Evolutionary conservation across 2,113 vertebrate species (phyloP), one percentile per base, ranked within the genome.

Genomic region (Semicossyphus pulcher): DNA sequence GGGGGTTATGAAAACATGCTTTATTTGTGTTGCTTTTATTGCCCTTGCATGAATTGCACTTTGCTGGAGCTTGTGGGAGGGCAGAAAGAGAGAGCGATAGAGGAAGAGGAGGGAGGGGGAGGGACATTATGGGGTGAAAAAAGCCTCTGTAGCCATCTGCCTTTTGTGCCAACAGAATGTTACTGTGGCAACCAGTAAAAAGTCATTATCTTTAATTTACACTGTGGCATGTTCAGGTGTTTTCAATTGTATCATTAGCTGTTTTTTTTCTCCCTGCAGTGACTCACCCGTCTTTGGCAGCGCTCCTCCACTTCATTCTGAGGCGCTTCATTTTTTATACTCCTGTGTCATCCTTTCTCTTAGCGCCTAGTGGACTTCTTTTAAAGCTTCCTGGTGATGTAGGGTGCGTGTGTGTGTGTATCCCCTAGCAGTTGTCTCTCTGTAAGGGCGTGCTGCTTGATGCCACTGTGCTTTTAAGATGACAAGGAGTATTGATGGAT

Each of bases 151-250:
- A 76, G 74, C 84, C 86, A 88, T 89, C 84, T 91, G 86, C 74
- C 70, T 87, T n/a, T 78, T 88, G 72, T 87, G 82, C 80, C 69
- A 80, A 89, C 87, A 82, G 75, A 77, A 85, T 85, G 91, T 93
- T 92, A 86, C 93, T 87, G 88, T 89, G 90, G 90, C 85, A 93
- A 93, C 91, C 86, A 84, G 81, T 89, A 88, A 92, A 92, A 92
- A 85, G 88, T 84, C 72, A 92, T 92, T 89, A 90, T 89, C 76
- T 89, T 90, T 93, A 92, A 92, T 92, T 93, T 91, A 91, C 89
- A 89, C 84, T 78, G 81, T 89, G 76, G 86, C 85, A 87, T 78
- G 87, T 92, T 93, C 88, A 93, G 91, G 91, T 93, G 88, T 92
- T 92, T 93, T 91, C 89, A 86, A 75, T 88, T 90, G 82, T 84